Base-by-base conservation (phyloP, 2,888 invertebrate species). In the Pelosia muscerda region DNA sequence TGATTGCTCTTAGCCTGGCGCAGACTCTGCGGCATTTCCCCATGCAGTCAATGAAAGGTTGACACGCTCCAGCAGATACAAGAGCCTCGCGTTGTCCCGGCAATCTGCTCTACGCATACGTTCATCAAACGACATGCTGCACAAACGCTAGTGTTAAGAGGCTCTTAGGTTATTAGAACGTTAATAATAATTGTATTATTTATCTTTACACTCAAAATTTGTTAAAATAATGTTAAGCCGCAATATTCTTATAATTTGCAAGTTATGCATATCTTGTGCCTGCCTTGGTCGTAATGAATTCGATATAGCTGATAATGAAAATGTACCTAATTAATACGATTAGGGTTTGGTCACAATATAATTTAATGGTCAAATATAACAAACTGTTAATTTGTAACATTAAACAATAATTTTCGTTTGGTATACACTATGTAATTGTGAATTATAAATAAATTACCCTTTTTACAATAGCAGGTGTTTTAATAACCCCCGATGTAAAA, bases 391-490 rank as follows among this genome's bases (percentile, higher is more conserved):
- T 91, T 91, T 90, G 86, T 91, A 90, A 86, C 86, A 86, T 89
- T 85, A 86, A 77, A 85, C 81, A 86, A 86, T 88, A 86, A 86
- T 88, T 84, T 88, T 90, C 88, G 87, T 92, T 93, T 90, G 88
- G 89, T 90, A 49, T 49, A 91, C 84, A 89, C 89, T 85, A 88
- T 90, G 87, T 89, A 86, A 90, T 91, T 93, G 91, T 93, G 92
- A 92, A 94, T 90, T 93, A 93, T 91, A 91, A 94, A 94, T 94
- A 94, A 94, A 92, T 81, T 82, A 81, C 83, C 92, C 92, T 92
- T 94, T 93, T 93, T 94, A 92, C 92, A 93, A 85, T 81, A 86
- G n/a, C n/a, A 56, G 34, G 56, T 58, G n/a, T 78, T 78, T 78
- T 76, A 65, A 61, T 74, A 38, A n/a, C n/a, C n/a, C n/a, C n/a